Conservation (phyloP, 1,140 invertebrate species). For the Dryas iulia region DNA sequence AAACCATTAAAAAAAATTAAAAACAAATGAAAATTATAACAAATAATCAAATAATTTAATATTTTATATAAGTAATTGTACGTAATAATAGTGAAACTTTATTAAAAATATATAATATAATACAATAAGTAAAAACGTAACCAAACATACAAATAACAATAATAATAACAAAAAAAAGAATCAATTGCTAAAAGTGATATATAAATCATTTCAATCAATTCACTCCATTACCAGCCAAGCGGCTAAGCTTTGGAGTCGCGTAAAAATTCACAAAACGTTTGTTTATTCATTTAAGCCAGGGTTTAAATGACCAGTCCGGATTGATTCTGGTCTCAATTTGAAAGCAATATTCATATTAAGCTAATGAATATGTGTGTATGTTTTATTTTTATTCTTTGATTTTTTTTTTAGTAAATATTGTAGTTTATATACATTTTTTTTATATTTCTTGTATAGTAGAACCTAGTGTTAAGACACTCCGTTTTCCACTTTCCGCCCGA, state of each 20-base stretch:
- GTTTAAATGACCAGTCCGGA: constrained; percentile 31
- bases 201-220: constrained; percentile 50
- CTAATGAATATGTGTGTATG: neutral
- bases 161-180: neutral
- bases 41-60: too few species aligned
- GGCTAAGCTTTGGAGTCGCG: constrained; percentile 3
- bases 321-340: constrained; percentile 26
- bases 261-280: constrained; percentile 20
- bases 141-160: too few species aligned
- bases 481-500: too few species aligned
- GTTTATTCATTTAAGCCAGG: constrained; percentile 31
- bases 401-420: too few species aligned
- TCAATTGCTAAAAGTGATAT: neutral
- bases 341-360: neutral
- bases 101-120: neutral
- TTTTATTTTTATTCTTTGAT: neutral
- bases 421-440: too few species aligned
- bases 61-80: too few species aligned
- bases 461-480: too few species aligned
- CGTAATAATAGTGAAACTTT: neutral
- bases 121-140: too few species aligned
- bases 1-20: too few species aligned
- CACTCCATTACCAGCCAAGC: neutral
- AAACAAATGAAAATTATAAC: too few species aligned
- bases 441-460: too few species aligned